Percentiles rank a stretch among this genome's conserved stretches.
These are phyloP conservation scores for Tapera naevia DNA, from an alignment of 2,797 vertebrate species.

Conservation along the genomic window DNA sequence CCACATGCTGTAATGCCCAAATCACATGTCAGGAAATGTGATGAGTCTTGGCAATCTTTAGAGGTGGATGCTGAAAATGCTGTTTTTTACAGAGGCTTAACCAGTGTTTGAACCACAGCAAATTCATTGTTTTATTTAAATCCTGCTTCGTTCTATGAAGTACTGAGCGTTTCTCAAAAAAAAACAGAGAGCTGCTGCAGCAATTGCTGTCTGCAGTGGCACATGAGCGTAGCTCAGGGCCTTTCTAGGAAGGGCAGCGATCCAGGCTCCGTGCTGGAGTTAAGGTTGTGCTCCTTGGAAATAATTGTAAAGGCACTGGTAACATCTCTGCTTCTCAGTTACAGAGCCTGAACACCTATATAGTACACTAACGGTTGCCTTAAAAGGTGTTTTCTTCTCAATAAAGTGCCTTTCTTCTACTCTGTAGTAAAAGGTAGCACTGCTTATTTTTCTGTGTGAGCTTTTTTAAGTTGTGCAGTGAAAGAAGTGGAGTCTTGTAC, in stretches of 20 bases:
- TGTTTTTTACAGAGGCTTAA: neutral
- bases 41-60: neutral
- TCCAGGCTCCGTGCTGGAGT: neutral
- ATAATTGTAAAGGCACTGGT: neutral
- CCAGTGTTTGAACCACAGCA: neutral
- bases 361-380: neutral
- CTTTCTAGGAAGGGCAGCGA: neutral
- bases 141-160: neutral
- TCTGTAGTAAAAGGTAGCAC: neutral
- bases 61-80: constrained; percentile 3
- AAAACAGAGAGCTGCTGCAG: neutral
- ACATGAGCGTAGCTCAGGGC: neutral
- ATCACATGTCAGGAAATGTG: constrained; percentile 20
- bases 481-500: constrained; percentile 19
- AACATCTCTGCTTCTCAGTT: neutral
- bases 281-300: neutral
- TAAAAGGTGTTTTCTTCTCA: neutral
- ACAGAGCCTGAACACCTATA: neutral
- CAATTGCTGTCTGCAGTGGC: neutral
- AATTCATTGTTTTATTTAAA: neutral
- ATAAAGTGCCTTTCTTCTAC: neutral
- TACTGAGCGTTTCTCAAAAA: neutral
- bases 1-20: neutral
- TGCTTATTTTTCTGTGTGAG: neutral
- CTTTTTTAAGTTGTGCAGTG: neutral